A percentile compares a stretch with the other conserved stretches of the same genome.
phyloP scores from a whole-genome alignment of 2,888 invertebrate species.

The Polydrusus cervinus region DNA sequence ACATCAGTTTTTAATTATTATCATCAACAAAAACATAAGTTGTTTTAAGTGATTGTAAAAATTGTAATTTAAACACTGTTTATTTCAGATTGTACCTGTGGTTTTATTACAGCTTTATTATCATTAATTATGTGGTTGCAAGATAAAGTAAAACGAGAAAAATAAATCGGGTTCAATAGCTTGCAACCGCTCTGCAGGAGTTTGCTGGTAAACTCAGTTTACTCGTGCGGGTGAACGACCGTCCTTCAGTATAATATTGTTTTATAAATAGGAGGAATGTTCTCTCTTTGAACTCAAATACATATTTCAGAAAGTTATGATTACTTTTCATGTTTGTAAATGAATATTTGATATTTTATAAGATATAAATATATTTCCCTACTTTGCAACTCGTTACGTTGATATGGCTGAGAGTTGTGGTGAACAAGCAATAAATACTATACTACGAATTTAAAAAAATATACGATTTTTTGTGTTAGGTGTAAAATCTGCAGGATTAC shows the following conservation, averaged over 20 bases:
- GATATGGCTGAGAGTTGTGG: too few relatives aligned
- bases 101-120: background rate
- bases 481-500: too few relatives aligned
- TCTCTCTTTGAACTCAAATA: constrained; percentile 33
- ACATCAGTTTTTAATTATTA: background rate
- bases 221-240: constrained; percentile 45
- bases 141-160: constrained; percentile 5
- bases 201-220: too few relatives aligned
- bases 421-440: too few relatives aligned
- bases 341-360: background rate
- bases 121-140: constrained; percentile 13
- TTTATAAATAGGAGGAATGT: constrained; percentile 44
- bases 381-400: too few relatives aligned
- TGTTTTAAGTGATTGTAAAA: too few relatives aligned
- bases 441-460: too few relatives aligned
- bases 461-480: too few relatives aligned
- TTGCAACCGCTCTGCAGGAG: constrained; percentile 25
- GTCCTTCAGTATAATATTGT: constrained; percentile 45
- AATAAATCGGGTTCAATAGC: constrained; percentile 30
- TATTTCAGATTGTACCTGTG: background rate
- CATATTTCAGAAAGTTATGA: constrained; percentile 19
- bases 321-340: background rate
- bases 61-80: background rate
- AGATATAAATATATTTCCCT: too few relatives aligned
- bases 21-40: too few relatives aligned